A percentile compares a stretch with the other conserved stretches of the same genome.
These are phyloP conservation scores for Gadopsis marmoratus DNA, from an alignment of 2,797 vertebrate species.

Conservation along the genomic window DNA sequence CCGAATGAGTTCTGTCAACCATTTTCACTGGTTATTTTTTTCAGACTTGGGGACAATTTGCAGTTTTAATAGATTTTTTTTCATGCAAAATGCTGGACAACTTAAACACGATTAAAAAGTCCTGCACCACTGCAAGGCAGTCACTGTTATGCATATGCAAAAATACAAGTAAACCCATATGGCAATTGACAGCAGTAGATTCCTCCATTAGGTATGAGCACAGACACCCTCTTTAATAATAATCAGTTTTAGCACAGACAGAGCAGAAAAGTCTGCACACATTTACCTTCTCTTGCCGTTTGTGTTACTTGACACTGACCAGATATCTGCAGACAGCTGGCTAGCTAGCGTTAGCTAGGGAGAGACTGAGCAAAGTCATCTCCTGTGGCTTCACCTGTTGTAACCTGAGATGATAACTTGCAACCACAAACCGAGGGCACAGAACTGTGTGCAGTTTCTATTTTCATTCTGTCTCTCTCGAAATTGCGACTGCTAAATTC, in stretches of 20 bases:
- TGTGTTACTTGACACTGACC: conserved; percentile 6
- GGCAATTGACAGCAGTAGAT: background rate
- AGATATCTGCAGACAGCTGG: conserved; percentile 5
- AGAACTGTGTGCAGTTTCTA: background rate
- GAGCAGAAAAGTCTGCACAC: background rate
- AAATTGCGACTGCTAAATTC: too few relatives aligned
- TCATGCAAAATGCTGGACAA: background rate
- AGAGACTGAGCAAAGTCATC: background rate
- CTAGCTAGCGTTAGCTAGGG: background rate
- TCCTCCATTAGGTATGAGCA: background rate
- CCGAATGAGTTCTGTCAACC: background rate
- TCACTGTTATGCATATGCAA: background rate
- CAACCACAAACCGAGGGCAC: background rate
- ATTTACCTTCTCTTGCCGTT: background rate
- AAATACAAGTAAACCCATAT: background rate
- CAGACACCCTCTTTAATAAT: background rate
- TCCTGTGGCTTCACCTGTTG: conserved; percentile 4
- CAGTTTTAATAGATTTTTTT: background rate
- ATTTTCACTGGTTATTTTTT: background rate
- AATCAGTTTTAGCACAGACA: background rate
- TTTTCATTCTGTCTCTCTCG: too few relatives aligned
- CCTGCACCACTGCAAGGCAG: background rate
- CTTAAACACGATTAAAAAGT: background rate
- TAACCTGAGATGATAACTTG: conserved; percentile 16
- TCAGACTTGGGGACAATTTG: background rate